Percentiles rank a stretch among this genome's conserved stretches.
phyloP scores from a whole-genome alignment of 2,797 vertebrate genomes.

The Alectoris magna region DNA sequence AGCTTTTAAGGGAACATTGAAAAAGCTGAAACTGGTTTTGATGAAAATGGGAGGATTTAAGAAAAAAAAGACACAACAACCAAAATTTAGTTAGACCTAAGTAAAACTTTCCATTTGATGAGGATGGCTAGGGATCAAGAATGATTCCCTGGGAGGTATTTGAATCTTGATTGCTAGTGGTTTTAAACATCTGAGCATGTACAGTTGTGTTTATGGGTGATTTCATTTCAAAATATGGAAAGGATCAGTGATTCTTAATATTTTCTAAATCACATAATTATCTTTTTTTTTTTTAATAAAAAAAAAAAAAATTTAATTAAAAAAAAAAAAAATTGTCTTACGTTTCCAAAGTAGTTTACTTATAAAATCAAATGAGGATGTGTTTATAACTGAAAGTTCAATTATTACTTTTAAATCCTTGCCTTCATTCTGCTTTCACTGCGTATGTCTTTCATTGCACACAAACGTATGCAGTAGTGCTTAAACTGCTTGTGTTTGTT shows the following conservation, averaged over 20 bases:
- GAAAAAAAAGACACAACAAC: background rate
- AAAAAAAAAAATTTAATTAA: background rate
- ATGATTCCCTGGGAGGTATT: rapidly evolving
- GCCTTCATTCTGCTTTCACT: background rate
- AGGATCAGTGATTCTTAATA: rapidly evolving
- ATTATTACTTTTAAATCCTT: background rate
- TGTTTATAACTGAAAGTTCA: background rate
- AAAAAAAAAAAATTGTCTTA: background rate
- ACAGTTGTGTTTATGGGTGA: background rate
- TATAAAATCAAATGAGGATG: background rate
- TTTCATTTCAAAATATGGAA: background rate
- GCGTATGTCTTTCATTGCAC: background rate
- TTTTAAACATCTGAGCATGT: background rate
- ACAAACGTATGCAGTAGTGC: rapidly evolving
- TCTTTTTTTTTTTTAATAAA: background rate
- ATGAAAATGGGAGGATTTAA: background rate
- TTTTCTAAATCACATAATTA: background rate
- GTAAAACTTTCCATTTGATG: rapidly evolving
- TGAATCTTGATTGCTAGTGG: background rate
- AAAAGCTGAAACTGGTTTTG: background rate
- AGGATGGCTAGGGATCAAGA: background rate
- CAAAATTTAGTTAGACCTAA: background rate
- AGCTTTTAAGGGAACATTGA: background rate
- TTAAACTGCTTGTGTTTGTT: background rate
- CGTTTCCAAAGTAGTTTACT: background rate